Evolutionary conservation across 1,140 invertebrate species (phyloP), one percentile per base, ranked within the genome.

Genomic region (Diachasmimorpha longicaudata): DNA sequence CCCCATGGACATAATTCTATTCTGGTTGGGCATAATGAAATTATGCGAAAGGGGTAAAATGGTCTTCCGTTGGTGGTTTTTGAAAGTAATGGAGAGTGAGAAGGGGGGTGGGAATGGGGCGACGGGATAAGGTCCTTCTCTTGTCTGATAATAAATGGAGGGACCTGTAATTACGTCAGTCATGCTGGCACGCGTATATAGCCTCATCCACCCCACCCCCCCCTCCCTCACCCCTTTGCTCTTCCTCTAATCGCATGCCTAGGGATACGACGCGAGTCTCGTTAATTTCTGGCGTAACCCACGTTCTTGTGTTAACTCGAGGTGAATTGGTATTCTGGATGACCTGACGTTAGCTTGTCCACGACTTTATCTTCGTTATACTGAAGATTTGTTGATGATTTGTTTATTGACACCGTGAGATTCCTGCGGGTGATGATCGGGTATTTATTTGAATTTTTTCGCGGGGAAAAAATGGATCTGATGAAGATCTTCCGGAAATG

Each of bases 81-180:
- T 58, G 52, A n/a, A 58, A 58, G 14, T 58, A 21, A 58, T 58
- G 16, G 19, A 4, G 19, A 19, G 14, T 19, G 14, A 19, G 19
- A 58, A 58, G 19, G 16, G 19, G 31, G 2, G 31, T 2, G 19
- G 52, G n/a, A n/a, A 5, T 14, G 52, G 19, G 52, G 52, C 9
- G 21, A 58, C 8, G 19, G 52, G 52, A 10, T 9, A 21, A 58
- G 63, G 63, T 36, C 25, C 25, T 66, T 66, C 63, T 66, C 63
- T 31, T 66, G 63, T 66, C 63, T 25, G 25, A 66, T 66, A 66
- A 66, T 66, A 66, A 66, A 66, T 66, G 63, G 63, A 66, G 11
- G 10, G 63, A 13, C 25, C 21, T 66, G 63, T 66, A 66, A 66
- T 66, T 31, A 66, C 63, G 63, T 66, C 63, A 66, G 63, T 66